A percentile compares a stretch with the other conserved stretches of the same genome.
phyloP scores from a whole-genome alignment of 2,797 vertebrate genomes.

The Gallinago nigripennis region DNA sequence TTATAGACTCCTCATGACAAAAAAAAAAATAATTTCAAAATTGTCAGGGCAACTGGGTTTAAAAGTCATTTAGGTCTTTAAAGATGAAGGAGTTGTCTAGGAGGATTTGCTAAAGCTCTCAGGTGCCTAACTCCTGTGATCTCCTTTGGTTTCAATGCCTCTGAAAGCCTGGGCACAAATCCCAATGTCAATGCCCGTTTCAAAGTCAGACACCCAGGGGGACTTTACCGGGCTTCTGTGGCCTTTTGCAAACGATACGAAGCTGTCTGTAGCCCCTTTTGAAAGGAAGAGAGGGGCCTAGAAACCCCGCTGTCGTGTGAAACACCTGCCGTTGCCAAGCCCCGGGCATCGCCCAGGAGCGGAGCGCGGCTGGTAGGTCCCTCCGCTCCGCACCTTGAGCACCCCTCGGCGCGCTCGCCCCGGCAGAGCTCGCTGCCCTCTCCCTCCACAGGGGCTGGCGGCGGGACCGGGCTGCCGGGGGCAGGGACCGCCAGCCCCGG shows the following conservation, averaged over 20 bases:
- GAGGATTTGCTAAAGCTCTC: background rate
- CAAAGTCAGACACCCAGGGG: background rate
- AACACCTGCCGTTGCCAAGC: accelerated
- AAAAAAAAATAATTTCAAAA: background rate
- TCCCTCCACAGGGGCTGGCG: background rate
- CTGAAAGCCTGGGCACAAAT: background rate
- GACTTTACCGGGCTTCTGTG: background rate
- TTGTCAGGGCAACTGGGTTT: background rate
- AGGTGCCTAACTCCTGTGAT: background rate
- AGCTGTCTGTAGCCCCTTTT: background rate
- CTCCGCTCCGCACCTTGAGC: background rate
- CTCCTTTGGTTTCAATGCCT: background rate
- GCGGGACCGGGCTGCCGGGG: background rate
- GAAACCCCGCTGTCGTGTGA: accelerated
- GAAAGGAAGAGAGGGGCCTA: no score
- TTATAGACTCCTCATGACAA: background rate
- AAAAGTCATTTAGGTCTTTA: background rate
- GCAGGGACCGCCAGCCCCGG: background rate
- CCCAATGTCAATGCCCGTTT: background rate
- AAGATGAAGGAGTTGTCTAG: background rate
- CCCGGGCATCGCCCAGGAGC: accelerated
- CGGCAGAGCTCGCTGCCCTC: background rate
- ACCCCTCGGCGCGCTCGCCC: no score
- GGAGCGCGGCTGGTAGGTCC: no score
- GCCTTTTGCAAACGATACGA: background rate